Conservation (phyloP, 2,797 vertebrate genomes). For the Tokudaia tokunoshimensis region DNA sequence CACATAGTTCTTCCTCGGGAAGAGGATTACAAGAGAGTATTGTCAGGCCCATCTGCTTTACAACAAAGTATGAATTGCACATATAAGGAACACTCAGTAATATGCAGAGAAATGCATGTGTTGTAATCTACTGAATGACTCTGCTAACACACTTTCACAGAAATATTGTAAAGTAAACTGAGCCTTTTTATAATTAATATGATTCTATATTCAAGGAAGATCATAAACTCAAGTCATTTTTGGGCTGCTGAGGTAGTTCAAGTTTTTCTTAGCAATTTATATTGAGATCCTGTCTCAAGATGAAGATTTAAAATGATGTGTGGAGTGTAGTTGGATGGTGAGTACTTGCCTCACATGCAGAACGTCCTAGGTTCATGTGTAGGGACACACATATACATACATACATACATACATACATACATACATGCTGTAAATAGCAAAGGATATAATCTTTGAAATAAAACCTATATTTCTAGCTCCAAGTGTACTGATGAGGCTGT, state of each 20-base stretch:
- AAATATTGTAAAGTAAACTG: neutral
- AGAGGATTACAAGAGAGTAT: neutral
- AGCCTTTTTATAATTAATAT: neutral
- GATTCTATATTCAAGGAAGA: neutral
- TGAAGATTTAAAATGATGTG: neutral
- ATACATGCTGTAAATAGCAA: neutral
- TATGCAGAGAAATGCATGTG: neutral
- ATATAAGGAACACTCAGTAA: neutral
- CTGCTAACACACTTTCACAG: neutral
- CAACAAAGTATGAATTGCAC: neutral
- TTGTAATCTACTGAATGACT: neutral
- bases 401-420: no score
- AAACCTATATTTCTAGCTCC: constrained; percentile 42
- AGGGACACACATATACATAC: neutral
- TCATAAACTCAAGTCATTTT: neutral
- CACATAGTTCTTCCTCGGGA: neutral
- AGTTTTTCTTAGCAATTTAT: neutral
- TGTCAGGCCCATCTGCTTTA: neutral
- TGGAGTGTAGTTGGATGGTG: neutral
- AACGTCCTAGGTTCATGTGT: neutral
- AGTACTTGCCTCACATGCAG: neutral
- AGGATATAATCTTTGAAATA: constrained; percentile 50
- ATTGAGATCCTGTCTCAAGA: neutral
- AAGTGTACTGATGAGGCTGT: neutral
- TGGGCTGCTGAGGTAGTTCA: neutral